Percentiles rank a stretch among this genome's conserved stretches.
Conservation (phyloP, 2,888 invertebrate genomes). For the Prosapia bicincta region DNA sequence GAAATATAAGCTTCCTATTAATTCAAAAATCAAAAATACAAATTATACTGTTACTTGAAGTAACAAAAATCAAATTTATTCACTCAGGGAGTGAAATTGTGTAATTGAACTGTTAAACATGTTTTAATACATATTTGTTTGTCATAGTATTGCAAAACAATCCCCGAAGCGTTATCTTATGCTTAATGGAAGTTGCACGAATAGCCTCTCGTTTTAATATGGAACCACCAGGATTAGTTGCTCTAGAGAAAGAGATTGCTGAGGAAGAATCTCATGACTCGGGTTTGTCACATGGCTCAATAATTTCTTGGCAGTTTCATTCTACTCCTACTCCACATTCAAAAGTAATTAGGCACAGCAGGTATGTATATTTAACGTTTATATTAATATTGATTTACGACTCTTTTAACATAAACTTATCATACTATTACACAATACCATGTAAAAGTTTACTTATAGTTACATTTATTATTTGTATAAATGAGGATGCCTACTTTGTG, state of each 20-base stretch:
- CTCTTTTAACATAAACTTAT: no score
- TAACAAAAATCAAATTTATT: no score
- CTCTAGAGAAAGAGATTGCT: slow-evolving; percentile 84
- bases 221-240: slow-evolving; percentile 78
- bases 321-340: slow-evolving; percentile 47
- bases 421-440: no score
- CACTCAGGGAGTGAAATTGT: no score
- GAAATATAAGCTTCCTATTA: no score
- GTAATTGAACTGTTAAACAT: no score
- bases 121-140: slow-evolving; percentile 14
- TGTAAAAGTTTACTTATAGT: no score
- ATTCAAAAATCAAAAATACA: no score
- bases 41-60: no score
- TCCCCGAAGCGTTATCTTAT: slow-evolving; percentile 79
- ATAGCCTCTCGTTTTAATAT: slow-evolving; percentile 72
- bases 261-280: slow-evolving; percentile 64
- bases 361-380: slow-evolving; percentile 45
- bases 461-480: no score
- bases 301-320: slow-evolving; percentile 68
- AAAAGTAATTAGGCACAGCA: slow-evolving; percentile 53
- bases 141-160: slow-evolving; percentile 74
- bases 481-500: no score
- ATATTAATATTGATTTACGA: no score
- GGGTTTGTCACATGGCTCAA: slow-evolving; percentile 50
- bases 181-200: slow-evolving; percentile 79